A percentile compares a stretch with the other conserved stretches of the same genome.
These are phyloP conservation scores for Lumbricus terrestris DNA, from an alignment of 2,888 invertebrate species.

Conservation along the genomic window DNA sequence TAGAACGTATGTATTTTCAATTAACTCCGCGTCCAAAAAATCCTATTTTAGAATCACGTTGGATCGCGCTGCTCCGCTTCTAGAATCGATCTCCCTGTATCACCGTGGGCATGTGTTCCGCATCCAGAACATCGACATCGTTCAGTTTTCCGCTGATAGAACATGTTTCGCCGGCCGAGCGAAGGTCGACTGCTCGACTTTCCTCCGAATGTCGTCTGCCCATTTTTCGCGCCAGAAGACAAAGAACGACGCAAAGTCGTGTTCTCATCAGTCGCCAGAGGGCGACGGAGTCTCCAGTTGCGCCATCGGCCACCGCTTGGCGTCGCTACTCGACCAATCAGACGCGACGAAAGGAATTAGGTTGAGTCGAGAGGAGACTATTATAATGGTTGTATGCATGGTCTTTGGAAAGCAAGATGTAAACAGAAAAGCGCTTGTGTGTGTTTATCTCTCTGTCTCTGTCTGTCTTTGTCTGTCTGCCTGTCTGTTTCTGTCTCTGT, in stretches of 20 bases:
- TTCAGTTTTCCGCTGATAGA: no score
- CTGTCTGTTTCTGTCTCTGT: not conserved
- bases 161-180: no score
- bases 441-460: not conserved
- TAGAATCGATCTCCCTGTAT: not conserved
- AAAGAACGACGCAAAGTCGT: not conserved
- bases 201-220: slow-evolving; percentile 3
- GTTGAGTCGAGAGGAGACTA: not conserved
- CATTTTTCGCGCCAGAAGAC: not conserved
- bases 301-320: not conserved
- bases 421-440: not conserved
- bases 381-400: not conserved
- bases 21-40: not conserved
- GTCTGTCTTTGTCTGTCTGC: not conserved
- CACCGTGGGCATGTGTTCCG: not conserved
- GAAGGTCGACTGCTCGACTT: no score
- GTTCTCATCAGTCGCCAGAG: not conserved
- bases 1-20: no score
- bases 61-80: not conserved
- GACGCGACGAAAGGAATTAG: not conserved
- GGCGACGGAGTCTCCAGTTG: not conserved
- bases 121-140: not conserved
- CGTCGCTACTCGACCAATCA: not conserved
- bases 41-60: not conserved
- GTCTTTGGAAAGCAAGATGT: not conserved